Evolutionary conservation across 1,140 invertebrate genomes (phyloP), one percentile per base, ranked within the genome.

Genomic region (Drosophila funebris): DNA sequence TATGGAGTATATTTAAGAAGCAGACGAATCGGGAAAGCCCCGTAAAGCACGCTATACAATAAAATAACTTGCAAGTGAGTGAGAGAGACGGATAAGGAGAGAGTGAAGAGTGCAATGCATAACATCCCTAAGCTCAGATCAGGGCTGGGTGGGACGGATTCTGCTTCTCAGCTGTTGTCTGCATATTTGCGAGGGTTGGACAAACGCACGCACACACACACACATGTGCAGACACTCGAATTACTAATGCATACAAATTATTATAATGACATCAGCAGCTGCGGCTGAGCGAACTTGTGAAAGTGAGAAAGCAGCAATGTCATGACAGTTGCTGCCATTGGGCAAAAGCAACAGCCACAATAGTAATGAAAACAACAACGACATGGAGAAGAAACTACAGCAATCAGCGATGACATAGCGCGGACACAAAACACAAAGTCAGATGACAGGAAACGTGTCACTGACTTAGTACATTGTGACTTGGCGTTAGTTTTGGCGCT

Each of bases 161-260:
- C 20, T 16, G 56, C 31, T 41, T n/a, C 13, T 68, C 75, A 66
- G 68, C 58, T 71, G 66, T 56, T 24, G 29, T 78, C 50, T 78
- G 57, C 56, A n/a, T 36, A 36, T 36, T 50, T 68, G 48, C 72
- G 61, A 66, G 76, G 78, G 78, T 80, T 80, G 61, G 44, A 64
- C 36, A 48, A 9, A 13, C 6, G 52, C 13, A 48, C 16, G 6
- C 11, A 46, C 24, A 27, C 20, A 57, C 31, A 16, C 48, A 48
- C 8, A 31, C 37, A 48, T 11, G 8, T 41, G 36, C 13, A 52
- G 8, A 36, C 37, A 39, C 73, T 61, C 61, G 18, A 71, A 81
- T 82, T 81, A 77, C 78, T 76, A 82, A 77, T 81, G 78, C 78
- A 82, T 77, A 81, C 69, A 73, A 81, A 82, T 82, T 82, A 77